These are phyloP conservation scores for Polydrusus cervinus DNA, from an alignment of 2,888 invertebrate genomes.

Conservation along the genomic window DNA sequence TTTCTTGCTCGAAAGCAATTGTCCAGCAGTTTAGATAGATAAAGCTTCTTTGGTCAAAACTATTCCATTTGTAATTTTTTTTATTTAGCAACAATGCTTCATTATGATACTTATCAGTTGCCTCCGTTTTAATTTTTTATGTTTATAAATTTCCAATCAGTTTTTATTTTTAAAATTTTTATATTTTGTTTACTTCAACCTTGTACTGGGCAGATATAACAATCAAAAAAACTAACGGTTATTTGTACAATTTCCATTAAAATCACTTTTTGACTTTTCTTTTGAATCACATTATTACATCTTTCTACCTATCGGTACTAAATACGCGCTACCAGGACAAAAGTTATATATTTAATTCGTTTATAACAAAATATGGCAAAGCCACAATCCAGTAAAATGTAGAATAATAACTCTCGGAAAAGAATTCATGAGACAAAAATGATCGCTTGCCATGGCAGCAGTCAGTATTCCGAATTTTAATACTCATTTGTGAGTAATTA, in stretches of 20 bases:
- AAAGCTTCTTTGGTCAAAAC: no score
- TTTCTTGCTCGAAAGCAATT: no score
- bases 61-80: no score
- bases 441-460: no score
- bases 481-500: no score
- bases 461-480: no score
- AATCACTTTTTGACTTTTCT: constrained; percentile 1
- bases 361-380: constrained; percentile 22
- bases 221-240: constrained; percentile 15
- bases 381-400: neutral
- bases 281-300: constrained; percentile 19
- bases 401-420: neutral
- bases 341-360: constrained; percentile 22
- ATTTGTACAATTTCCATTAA: constrained; percentile 17
- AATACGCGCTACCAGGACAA: constrained; percentile 21
- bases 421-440: no score
- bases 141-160: no score
- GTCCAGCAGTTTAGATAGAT: no score
- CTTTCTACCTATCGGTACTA: constrained; percentile 3
- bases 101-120: no score
- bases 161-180: neutral
- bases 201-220: constrained; percentile 11
- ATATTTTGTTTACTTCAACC: constrained; percentile 4
- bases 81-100: no score
- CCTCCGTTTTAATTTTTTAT: no score